A percentile compares a stretch with the other conserved stretches of the same genome.
Conservation (phyloP, 2,888 invertebrate species). For the Aquatica leii region DNA sequence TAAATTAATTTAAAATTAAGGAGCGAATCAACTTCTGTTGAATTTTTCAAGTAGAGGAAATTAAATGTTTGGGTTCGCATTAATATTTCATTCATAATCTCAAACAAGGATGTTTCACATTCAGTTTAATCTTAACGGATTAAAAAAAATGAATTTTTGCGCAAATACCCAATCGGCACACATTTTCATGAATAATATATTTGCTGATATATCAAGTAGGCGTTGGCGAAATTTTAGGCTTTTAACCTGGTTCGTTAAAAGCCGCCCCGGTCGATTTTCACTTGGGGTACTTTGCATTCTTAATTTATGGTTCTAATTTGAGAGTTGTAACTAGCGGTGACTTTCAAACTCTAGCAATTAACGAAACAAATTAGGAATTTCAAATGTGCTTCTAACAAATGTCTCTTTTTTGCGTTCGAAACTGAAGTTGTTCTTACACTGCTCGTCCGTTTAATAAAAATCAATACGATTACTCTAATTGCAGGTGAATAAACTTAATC, state of each 20-base stretch:
- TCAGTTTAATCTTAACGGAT: constrained; percentile 4
- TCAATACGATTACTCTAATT: too few species aligned
- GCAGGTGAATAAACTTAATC: too few species aligned
- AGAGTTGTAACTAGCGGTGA: constrained; percentile 30
- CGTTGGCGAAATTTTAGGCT: constrained; percentile 1
- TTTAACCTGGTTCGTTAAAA: constrained; percentile 9
- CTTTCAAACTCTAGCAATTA: constrained; percentile 34
- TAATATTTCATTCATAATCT: constrained; percentile 49
- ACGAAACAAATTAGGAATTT: constrained; percentile 32
- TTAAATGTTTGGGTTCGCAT: constrained; percentile 46
- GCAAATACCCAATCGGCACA: too few species aligned
- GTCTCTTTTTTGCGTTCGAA: constrained; percentile 13
- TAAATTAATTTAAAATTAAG: constrained; percentile 11
- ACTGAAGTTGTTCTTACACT: too few species aligned
- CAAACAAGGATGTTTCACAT: constrained; percentile 36
- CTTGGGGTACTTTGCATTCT: constrained; percentile 23
- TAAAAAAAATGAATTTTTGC: constrained; percentile 4
- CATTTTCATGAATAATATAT: too few species aligned
- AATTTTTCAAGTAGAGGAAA: constrained; percentile 46
- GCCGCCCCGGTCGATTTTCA: constrained; percentile 22
- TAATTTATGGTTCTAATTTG: constrained; percentile 37
- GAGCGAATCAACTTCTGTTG: constrained; percentile 26
- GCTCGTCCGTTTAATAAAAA: too few species aligned
- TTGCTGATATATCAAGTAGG: not conserved
- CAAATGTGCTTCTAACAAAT: constrained; percentile 18